phyloP scores from a whole-genome alignment of 2,797 vertebrate genomes.

The Dromococcyx pavoninus region DNA sequence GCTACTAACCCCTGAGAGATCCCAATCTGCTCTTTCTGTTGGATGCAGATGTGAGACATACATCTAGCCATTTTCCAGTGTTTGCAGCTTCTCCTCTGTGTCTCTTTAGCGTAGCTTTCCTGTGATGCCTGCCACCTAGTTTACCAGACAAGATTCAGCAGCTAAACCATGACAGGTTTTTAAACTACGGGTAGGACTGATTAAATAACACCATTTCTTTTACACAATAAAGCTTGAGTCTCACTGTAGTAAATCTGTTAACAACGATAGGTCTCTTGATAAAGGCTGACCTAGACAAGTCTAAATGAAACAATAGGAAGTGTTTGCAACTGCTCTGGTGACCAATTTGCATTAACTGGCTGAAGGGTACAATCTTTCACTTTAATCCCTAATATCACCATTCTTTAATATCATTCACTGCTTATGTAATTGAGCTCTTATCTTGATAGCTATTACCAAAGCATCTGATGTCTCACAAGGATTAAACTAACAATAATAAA shows the following conservation, averaged over 20 bases:
- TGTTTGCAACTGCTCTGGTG: not conserved
- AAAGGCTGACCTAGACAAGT: not conserved
- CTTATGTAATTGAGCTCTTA: not conserved
- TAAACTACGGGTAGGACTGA: not conserved
- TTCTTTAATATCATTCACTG: not conserved
- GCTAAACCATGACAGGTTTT: too few species aligned
- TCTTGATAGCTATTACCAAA: not conserved
- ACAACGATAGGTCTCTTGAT: not conserved
- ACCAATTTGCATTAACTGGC: not conserved
- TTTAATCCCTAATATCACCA: not conserved
- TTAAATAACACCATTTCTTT: not conserved
- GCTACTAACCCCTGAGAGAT: not conserved
- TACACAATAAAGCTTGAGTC: not conserved
- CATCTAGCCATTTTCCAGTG: not conserved
- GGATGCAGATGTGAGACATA: not conserved
- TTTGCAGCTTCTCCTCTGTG: not conserved
- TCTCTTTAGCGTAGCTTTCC: not conserved
- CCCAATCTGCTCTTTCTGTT: not conserved
- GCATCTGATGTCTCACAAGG: not conserved
- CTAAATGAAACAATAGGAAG: not conserved
- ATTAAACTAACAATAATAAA: constrained; percentile 7
- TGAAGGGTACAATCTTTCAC: not conserved
- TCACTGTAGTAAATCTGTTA: not conserved
- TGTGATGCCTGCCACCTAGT: not conserved
- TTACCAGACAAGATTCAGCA: not conserved